Conservation (phyloP, 2,113 vertebrate species). For the Manacus vitellinus region DNA sequence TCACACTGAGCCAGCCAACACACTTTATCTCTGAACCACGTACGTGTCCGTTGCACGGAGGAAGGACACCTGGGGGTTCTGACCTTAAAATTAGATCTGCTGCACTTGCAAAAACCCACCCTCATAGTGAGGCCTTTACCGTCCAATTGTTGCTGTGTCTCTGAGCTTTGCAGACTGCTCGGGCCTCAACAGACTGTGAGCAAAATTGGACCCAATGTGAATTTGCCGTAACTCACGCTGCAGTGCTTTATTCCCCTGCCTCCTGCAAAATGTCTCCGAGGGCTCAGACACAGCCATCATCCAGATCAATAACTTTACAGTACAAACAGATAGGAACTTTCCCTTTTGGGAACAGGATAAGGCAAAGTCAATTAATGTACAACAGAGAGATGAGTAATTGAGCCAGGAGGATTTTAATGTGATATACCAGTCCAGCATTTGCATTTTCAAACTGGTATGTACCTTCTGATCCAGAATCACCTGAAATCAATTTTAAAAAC, state of each 20-base stretch:
- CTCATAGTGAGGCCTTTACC: background rate
- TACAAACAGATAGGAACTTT: background rate
- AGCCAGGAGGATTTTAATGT: conserved; percentile 21
- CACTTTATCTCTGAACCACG: conserved; percentile 12
- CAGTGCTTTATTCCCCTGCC: background rate
- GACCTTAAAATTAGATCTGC: conserved; percentile 60
- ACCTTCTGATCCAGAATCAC: background rate
- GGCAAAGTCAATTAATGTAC: conserved; percentile 15
- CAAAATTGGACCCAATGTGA: background rate
- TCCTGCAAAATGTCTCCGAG: background rate
- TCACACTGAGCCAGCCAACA: conserved; percentile 6
- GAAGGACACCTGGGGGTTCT: conserved; percentile 65
- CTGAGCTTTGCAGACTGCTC: background rate
- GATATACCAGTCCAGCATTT: background rate
- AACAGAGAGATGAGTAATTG: conserved; percentile 22
- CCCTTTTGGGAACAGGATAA: conserved; percentile 14
- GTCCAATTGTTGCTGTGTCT: background rate
- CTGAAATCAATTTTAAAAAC: background rate
- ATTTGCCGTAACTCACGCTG: background rate
- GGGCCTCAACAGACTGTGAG: background rate
- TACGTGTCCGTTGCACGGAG: conserved; percentile 9
- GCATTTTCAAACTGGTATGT: background rate
- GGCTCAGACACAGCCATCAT: background rate
- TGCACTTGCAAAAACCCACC: background rate
- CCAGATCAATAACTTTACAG: conserved; percentile 36